phyloP scores from a whole-genome alignment of 2,113 vertebrate species.

The Nothoprocta perdicaria region DNA sequence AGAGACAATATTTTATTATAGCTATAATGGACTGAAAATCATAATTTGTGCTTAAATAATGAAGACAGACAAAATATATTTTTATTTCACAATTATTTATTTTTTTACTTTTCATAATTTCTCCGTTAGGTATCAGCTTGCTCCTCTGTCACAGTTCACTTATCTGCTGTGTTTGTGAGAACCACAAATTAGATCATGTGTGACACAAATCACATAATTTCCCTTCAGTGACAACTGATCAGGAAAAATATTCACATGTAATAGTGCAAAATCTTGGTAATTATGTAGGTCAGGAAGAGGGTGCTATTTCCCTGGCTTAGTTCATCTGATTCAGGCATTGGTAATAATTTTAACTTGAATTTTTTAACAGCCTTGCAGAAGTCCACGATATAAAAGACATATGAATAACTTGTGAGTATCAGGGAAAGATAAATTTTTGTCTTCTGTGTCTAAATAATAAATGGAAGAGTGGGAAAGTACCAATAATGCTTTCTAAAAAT shows the following conservation, averaged over 20 bases:
- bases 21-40: slow-evolving; percentile 17
- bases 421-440: not conserved
- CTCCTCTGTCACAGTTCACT: not conserved
- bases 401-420: not conserved
- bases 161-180: not conserved
- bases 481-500: not conserved
- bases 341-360: not conserved
- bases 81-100: not conserved
- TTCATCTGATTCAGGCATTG: not conserved
- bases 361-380: not conserved
- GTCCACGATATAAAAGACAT: not conserved
- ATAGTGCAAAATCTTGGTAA: not conserved
- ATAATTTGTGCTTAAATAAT: slow-evolving; percentile 3
- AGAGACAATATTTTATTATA: slow-evolving; percentile 37
- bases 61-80: slow-evolving; percentile 9
- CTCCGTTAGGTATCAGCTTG: not conserved
- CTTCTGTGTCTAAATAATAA: not conserved
- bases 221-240: not conserved
- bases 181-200: not conserved
- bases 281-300: not conserved
- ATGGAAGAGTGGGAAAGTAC: not conserved
- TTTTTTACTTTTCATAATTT: not conserved
- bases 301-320: not conserved
- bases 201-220: slow-evolving; percentile 24
- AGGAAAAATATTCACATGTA: slow-evolving; percentile 8